Evolutionary conservation across 1,140 invertebrate genomes (phyloP), one percentile per base, ranked within the genome.

Genomic region (Drosophila kikkawai): DNA sequence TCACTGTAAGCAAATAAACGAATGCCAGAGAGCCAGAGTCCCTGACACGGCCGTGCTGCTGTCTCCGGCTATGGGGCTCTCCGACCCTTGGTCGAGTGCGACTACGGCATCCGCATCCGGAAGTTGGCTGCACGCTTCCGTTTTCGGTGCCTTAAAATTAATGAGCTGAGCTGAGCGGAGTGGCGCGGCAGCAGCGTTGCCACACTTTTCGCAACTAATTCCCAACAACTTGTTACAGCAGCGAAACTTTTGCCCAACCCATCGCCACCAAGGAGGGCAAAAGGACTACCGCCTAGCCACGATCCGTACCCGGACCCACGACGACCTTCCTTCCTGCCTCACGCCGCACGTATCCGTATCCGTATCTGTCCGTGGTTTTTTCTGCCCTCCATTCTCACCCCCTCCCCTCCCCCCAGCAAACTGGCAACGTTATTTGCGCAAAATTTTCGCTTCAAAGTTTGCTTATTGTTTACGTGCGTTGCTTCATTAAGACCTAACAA

Each of bases 401-500:
- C 45, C 17, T 22, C 2, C 22, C 34, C 19, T n/a, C 12, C 36
- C 29, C 19, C 32, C 37, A 8, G n/a, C 47, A 34, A 34, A 47
- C 70, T 75, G 59, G 70, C 81, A 85, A 75, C 74, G 82, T 85
- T 88, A 88, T 88, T 88, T 85, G 85, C 85, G 81, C 84, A 90
- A 88, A 88, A 88, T 88, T 85, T 88, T 88, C 85, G 85, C 84
- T 90, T 81, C 84, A 88, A 88, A 88, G 84, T 88, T 88, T 88
- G 84, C 84, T 88, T 88, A 88, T 88, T 88, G 84, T 88, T 88
- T 88, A 88, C 84, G 84, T 88, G 84, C 84, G 84, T 90, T 88
- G 84, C 84, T 88, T 88, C 84, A 88, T 88, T 88, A 88, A 88
- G 84, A 88, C 87, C 78, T 69, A 73, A 58, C 68, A 70, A 78